phyloP scores from a whole-genome alignment of 2,113 vertebrate genomes.

The Pachycephala philippinensis region DNA sequence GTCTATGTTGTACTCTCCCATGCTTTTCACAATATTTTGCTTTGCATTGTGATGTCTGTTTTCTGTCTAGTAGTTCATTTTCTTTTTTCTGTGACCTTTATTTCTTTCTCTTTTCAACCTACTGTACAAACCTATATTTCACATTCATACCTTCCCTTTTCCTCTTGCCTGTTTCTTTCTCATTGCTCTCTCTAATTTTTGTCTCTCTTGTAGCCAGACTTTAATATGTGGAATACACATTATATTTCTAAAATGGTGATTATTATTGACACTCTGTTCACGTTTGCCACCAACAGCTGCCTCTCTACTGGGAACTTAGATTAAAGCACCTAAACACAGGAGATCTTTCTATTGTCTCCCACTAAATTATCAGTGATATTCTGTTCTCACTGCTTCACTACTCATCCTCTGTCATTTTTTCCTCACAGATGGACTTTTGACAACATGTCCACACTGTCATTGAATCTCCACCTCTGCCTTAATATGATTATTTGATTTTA shows the following conservation, averaged over 20 bases:
- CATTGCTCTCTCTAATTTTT: background rate
- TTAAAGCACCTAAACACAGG: background rate
- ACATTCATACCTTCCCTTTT: background rate
- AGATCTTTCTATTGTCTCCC: background rate
- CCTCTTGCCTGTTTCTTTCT: background rate
- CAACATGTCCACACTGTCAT: background rate
- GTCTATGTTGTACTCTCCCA: background rate
- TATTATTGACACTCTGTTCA: background rate
- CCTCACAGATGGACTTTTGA: background rate
- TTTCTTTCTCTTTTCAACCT: background rate
- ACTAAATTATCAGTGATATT: background rate
- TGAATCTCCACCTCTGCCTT: background rate
- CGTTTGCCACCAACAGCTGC: background rate
- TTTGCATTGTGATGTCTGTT: background rate
- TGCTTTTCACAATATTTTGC: background rate
- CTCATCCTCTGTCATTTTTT: accelerated
- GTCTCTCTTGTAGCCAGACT: accelerated
- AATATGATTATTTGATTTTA: background rate
- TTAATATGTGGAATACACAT: background rate
- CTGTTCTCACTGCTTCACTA: background rate
- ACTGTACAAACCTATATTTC: background rate
- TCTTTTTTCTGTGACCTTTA: background rate
- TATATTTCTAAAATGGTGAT: background rate
- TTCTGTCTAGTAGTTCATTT: background rate
- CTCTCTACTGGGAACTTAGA: background rate